phyloP scores from a whole-genome alignment of 2,797 vertebrate genomes.

The Neosilurus hyrtlii region DNA sequence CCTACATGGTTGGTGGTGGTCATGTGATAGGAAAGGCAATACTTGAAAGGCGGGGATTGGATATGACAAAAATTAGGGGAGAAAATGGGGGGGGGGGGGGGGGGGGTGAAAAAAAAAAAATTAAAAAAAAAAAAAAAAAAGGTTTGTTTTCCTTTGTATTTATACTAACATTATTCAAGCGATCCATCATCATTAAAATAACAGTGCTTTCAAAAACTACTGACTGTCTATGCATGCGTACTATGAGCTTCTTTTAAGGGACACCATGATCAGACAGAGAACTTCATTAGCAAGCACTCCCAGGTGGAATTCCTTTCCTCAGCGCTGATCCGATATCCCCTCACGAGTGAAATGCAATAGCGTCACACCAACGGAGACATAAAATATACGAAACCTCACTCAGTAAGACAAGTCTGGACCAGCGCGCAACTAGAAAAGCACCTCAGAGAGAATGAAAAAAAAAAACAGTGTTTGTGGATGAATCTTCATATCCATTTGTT shows the following conservation, averaged over 20 bases:
- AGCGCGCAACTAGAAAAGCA: background rate
- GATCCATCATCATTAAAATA: background rate
- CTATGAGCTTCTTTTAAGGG: background rate
- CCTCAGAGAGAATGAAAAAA: background rate
- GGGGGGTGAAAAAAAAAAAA: no score
- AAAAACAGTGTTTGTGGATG: background rate
- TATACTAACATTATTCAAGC: no score
- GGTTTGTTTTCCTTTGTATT: no score
- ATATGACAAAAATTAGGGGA: no score
- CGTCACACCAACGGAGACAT: background rate
- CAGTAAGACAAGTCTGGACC: constrained; percentile 2
- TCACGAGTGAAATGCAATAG: background rate
- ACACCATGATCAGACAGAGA: background rate
- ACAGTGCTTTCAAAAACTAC: background rate
- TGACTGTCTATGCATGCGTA: no score
- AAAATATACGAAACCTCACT: background rate
- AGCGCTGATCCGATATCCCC: background rate
- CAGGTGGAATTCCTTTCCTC: constrained; percentile 19
- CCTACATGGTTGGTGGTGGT: no score
- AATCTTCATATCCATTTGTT: background rate
- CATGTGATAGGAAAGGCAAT: no score
- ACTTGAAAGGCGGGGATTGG: no score
- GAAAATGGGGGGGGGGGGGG: no score
- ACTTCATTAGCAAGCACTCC: background rate
- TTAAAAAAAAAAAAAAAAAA: no score